A percentile compares a stretch with the other conserved stretches of the same genome.
Conservation (phyloP, 2,113 vertebrate species). For the Shinisaurus crocodilurus region DNA sequence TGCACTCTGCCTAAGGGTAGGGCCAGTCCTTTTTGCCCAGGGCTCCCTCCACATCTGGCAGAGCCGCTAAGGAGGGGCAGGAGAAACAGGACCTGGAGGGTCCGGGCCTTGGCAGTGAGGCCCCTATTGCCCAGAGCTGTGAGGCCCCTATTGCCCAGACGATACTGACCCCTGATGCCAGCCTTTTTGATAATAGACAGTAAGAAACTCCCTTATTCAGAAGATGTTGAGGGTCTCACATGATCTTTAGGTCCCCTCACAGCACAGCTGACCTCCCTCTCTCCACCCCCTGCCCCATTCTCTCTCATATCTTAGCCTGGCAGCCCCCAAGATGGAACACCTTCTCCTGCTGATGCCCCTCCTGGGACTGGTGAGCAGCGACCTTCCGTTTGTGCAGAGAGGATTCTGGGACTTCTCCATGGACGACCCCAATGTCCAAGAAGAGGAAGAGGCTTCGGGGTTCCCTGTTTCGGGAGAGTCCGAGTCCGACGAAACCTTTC, state of each 20-base stretch:
- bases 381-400: slow-evolving; percentile 88
- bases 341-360: slow-evolving; percentile 79
- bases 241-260: background rate
- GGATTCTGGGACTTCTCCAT: slow-evolving; percentile 90
- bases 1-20: too few relatives aligned
- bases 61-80: too few relatives aligned
- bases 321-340: slow-evolving; percentile 63
- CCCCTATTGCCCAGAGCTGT: too few relatives aligned
- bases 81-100: too few relatives aligned
- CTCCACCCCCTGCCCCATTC: background rate
- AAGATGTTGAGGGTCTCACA: background rate
- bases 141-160: too few relatives aligned
- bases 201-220: background rate
- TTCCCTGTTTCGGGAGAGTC: slow-evolving; percentile 51
- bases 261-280: background rate
- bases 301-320: background rate
- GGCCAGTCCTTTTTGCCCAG: too few relatives aligned
- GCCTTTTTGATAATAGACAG: background rate
- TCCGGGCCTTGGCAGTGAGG: too few relatives aligned
- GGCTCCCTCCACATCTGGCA: too few relatives aligned
- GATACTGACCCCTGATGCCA: too few relatives aligned
- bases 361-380: slow-evolving; percentile 69
- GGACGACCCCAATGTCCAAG: slow-evolving; percentile 79
- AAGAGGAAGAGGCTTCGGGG: slow-evolving; percentile 85
- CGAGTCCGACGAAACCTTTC: slow-evolving; percentile 39